phyloP scores from a whole-genome alignment of 2,113 vertebrate species.

The Rostratula benghalensis region DNA sequence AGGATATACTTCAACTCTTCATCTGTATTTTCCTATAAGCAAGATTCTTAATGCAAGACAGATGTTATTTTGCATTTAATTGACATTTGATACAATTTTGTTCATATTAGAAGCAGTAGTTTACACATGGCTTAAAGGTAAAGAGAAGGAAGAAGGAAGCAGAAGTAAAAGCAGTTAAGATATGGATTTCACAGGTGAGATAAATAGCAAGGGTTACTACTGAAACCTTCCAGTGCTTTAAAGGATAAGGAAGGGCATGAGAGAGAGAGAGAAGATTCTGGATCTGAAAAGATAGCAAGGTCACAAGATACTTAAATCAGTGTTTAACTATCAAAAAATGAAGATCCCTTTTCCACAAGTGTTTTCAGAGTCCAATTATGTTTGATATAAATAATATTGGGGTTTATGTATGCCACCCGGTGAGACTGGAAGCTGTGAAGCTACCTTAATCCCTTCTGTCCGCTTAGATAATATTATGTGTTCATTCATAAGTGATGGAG shows the following conservation, averaged over 20 bases:
- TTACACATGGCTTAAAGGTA: background rate
- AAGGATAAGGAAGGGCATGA: fast-evolving
- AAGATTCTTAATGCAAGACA: background rate
- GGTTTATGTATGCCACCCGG: background rate
- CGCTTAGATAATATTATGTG: background rate
- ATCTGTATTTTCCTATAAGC: background rate
- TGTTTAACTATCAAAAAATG: background rate
- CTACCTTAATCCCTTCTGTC: background rate
- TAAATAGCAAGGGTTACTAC: background rate
- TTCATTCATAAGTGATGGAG: background rate
- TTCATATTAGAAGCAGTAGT: background rate
- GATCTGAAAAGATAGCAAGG: background rate
- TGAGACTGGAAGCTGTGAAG: background rate
- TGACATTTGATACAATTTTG: background rate
- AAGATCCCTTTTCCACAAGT: background rate
- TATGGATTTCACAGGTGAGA: background rate
- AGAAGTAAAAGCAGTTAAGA: background rate
- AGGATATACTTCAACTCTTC: background rate
- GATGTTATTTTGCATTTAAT: background rate
- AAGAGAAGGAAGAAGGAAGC: background rate
- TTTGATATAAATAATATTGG: background rate
- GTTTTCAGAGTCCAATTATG: background rate
- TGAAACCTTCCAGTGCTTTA: background rate
- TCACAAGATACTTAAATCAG: background rate
- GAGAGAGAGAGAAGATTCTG: background rate